Percentiles rank a stretch among this genome's conserved stretches.
These are phyloP conservation scores for Carduelis carduelis DNA, from an alignment of 2,797 vertebrate species.

Conservation along the genomic window DNA sequence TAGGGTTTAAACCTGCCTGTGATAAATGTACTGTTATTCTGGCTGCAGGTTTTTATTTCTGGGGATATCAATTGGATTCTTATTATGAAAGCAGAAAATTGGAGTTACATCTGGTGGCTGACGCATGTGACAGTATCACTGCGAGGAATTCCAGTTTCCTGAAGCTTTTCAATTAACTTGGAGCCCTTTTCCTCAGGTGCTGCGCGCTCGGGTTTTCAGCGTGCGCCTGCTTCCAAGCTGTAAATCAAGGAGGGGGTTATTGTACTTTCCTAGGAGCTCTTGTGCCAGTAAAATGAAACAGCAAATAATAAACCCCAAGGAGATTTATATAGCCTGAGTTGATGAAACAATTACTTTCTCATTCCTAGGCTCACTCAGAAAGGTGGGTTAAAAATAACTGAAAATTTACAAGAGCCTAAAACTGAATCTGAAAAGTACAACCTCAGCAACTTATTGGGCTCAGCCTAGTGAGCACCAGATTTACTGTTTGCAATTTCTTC, in stretches of 20 bases:
- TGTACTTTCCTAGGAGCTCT: conserved; percentile 35
- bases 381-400: conserved; percentile 62
- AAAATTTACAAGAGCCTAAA: conserved; percentile 64
- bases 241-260: conserved; percentile 47
- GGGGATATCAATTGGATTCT: conserved; percentile 40
- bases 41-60: conserved; percentile 44
- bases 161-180: conserved; percentile 36
- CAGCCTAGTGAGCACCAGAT: not conserved
- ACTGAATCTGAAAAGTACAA: conserved; percentile 64
- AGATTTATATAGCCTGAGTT: conserved; percentile 52
- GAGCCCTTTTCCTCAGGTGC: conserved; percentile 34
- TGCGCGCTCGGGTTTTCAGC: not conserved
- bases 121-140: conserved; percentile 32
- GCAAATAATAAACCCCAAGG: conserved; percentile 34
- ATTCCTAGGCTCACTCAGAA: conserved; percentile 45
- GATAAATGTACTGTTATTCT: conserved; percentile 48
- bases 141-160: conserved; percentile 9
- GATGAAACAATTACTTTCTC: conserved; percentile 58
- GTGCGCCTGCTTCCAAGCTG: conserved; percentile 26
- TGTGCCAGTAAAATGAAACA: conserved; percentile 61
- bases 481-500: conserved; percentile 68
- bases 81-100: conserved; percentile 51
- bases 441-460: conserved; percentile 37
- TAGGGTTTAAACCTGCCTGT: not conserved
- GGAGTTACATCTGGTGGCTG: conserved; percentile 29